Evolutionary conservation across 2,888 invertebrate species (phyloP).

Genomic region (Thymelicus lineola): DNA sequence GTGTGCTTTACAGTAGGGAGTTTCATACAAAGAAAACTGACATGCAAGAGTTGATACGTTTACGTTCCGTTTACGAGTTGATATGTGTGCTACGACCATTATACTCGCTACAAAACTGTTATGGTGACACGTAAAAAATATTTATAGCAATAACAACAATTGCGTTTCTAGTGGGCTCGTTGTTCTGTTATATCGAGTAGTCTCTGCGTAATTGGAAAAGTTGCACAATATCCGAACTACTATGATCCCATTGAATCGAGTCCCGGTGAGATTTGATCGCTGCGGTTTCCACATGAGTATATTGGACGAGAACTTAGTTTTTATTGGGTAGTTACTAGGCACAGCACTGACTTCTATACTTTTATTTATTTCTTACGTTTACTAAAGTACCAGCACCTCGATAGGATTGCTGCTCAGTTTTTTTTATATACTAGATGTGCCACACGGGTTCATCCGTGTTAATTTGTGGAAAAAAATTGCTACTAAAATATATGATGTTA

Average conservation of each 20-base stretch:
- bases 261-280: constrained; percentile 22
- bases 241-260: constrained; percentile 27
- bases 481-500: no score
- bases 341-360: no score
- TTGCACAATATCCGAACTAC: constrained; percentile 28
- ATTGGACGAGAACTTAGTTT: neutral
- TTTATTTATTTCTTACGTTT: no score
- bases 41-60: no score
- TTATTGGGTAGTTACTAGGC: neutral
- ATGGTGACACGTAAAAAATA: constrained; percentile 3
- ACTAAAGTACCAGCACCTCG: neutral
- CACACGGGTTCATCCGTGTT: no score
- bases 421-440: no score
- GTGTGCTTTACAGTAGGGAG: no score
- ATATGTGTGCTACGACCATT: no score
- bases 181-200: neutral
- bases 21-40: no score
- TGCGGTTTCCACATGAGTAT: neutral
- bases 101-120: neutral
- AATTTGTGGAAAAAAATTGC: no score
- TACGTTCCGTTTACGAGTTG: no score
- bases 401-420: no score
- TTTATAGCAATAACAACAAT: neutral
- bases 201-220: constrained; percentile 33
- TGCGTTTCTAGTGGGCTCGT: neutral